Evolutionary conservation across 2,888 invertebrate genomes (phyloP), one percentile per base, ranked within the genome.

Genomic region (Kryphioiulus occultus): DNA sequence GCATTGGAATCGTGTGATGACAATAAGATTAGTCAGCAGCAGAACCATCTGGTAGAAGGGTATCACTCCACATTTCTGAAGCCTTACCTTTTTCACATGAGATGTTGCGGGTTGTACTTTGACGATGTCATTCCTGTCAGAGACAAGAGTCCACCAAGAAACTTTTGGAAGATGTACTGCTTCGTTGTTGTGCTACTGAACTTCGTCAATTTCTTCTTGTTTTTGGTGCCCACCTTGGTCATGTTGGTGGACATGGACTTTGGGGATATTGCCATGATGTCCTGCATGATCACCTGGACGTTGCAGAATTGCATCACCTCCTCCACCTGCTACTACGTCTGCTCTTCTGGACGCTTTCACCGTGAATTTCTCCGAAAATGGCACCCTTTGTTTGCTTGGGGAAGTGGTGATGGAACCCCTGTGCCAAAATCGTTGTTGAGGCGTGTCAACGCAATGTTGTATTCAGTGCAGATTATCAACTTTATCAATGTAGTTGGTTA

Each of bases 301-400:
- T 17, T 53, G 47, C 86, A 86, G 35, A 86, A 86, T 53, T 30
- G 19, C 53, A 44, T 44, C 32, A 53, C 32, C 59, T 26, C 44
- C 35, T 86, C 53, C 17, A 86, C 42, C 22, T 86, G 86, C 32
- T 86, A 30, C 53, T 47, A 47, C 35, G 30, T 86, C 15, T 53
- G 86, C 30, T 86, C 22, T 12, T 30, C 26, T 15, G 17, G 30
- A 10, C 19, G 47, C 0, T 86, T 86, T 22, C 53, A 86, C 2
- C 10, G 17, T 12, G 59, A 59, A 30, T 86, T 53, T 86, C 30
- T 86, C 10, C 7, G 35, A 5, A 30, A 86, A n/a, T 86, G 86
- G 86, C 19, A 83, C 30, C 10, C 15, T 4, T 32, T 83, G 30
- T 83, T 30, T 12, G 19, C 59, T n/a, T 59, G 59, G 59, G 59